Base-by-base conservation (phyloP, 2,888 invertebrate genomes). In the Dichetophora obliterata region DNA sequence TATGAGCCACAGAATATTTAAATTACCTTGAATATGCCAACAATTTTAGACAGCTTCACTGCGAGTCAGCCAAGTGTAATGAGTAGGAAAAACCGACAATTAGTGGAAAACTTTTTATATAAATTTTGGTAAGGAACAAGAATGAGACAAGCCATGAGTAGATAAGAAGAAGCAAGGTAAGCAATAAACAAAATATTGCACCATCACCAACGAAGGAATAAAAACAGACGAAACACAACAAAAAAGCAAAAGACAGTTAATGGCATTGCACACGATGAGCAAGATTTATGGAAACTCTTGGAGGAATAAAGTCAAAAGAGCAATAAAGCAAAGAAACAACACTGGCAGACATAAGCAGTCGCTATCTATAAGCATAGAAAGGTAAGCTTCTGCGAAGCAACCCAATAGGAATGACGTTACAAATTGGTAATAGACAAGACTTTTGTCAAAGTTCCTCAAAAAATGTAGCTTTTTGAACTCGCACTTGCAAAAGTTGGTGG, bases 251-350 rank as follows among this genome's bases (percentile, higher is more conserved):
- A 37, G 8, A 54, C 16, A 70, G 11, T 57, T 71, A 19, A 59
- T 37, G 31, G 71, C 59, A 34, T 19, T 37, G 71, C 27, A 48
- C 27, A 61, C n/a, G 72, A 72, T n/a, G 48, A 16, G 63, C 22
- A 24, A 37, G 27, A 59, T 72, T 72, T 72, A 24, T 59, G 48
- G 48, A 43, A 71, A 59, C 48, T 72, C 61, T 48, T 59, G 3
- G 8, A 61, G 59, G 48, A 61, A 16, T 61, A 16, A 22, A 16
- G 61, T 43, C n/a, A 72, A 71, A 48, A 59, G 5, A 61, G 72
- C 59, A 37, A 72, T 72, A 72, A 72, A 48, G 27, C 34, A 34
- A 50, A 57, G 54, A 22, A 43, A 70, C 37, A 70, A 72, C 72
- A 59, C 59, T 4, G 27, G 11, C 43, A 43, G 43, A 11, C 43